Conservation (phyloP, 2,113 vertebrate genomes). For the Orthonyx spaldingii region DNA sequence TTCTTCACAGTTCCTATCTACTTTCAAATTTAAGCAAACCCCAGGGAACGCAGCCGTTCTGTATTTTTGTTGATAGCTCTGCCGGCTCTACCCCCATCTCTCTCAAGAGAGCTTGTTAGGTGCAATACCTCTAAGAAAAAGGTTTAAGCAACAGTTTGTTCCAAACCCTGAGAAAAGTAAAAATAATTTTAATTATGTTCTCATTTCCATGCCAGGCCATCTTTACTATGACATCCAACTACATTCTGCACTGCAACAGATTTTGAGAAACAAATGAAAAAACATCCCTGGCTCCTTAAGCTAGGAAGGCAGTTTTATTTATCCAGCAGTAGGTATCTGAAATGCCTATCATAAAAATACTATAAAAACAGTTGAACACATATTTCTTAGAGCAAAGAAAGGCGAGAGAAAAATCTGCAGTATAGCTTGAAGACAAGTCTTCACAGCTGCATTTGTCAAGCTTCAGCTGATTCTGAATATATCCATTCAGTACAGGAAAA, state of each 20-base stretch:
- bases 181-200: constrained; percentile 56
- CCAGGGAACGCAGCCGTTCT: background rate
- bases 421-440: background rate
- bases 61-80: constrained; percentile 33
- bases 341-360: constrained; percentile 48
- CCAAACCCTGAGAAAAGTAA: constrained; percentile 37
- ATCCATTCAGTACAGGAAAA: background rate
- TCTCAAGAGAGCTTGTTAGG: constrained; percentile 68
- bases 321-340: constrained; percentile 36
- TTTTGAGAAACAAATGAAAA: background rate
- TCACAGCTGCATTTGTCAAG: background rate
- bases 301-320: constrained; percentile 36
- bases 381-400: constrained; percentile 21
- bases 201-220: constrained; percentile 36
- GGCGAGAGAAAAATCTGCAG: background rate
- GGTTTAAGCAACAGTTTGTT: constrained; percentile 59
- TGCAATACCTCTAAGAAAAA: constrained; percentile 53
- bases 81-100: constrained; percentile 5
- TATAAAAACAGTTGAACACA: constrained; percentile 33
- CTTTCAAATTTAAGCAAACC: constrained; percentile 59
- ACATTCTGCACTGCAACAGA: background rate
- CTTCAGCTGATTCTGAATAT: background rate
- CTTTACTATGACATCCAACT: constrained; percentile 33
- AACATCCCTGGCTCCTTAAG: background rate
- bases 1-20: constrained; percentile 48